A percentile compares a stretch with the other conserved stretches of the same genome.
These are phyloP conservation scores for Physocephala rufipes DNA, from an alignment of 2,888 invertebrate species.

Conservation along the genomic window DNA sequence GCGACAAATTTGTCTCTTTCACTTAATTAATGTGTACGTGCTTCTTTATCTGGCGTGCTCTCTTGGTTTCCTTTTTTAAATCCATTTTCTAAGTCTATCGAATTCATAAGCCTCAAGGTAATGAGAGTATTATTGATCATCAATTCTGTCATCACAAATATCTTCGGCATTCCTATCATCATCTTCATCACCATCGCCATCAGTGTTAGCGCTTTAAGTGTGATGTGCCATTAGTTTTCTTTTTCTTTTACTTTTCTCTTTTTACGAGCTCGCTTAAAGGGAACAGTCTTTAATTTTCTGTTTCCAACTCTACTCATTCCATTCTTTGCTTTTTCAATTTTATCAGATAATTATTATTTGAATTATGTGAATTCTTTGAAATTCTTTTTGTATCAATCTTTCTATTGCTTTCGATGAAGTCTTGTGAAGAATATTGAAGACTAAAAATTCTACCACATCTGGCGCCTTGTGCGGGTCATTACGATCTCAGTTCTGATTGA, in stretches of 20 bases:
- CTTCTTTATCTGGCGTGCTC: background rate
- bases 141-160: background rate
- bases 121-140: background rate
- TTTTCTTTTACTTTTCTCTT: background rate
- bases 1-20: constrained; percentile 45
- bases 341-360: constrained; percentile 34
- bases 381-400: constrained; percentile 4
- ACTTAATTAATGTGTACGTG: constrained; percentile 26
- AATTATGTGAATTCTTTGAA: constrained; percentile 26
- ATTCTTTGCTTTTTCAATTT: background rate
- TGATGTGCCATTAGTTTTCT: background rate
- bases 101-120: background rate
- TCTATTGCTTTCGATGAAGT: background rate
- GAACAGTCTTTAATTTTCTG: constrained; percentile 34
- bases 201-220: background rate
- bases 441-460: background rate
- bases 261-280: background rate
- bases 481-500: too few relatives aligned
- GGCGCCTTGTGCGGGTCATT: constrained; percentile 28
- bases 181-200: constrained; percentile 35
- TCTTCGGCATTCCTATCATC: constrained; percentile 42
- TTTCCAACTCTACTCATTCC: background rate
- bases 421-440: background rate
- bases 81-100: background rate
- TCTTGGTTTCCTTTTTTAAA: background rate